Base-by-base conservation (phyloP, 2,113 vertebrate genomes). In the Microtus richardsoni region DNA sequence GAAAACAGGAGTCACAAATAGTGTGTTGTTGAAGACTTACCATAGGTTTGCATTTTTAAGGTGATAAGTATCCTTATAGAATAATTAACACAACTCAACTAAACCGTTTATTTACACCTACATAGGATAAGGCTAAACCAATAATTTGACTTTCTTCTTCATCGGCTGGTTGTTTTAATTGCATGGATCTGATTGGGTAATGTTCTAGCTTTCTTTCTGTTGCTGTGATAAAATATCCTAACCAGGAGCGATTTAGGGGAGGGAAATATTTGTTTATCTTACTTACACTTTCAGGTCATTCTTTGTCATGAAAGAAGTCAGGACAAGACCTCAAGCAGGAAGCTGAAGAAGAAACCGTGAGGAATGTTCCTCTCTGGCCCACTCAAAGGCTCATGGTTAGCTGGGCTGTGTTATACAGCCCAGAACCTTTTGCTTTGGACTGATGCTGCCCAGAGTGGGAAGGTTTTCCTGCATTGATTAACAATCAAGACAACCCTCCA, bases 31-130 rank as follows among this genome's bases (percentile, higher is more conserved):
- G 44, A 73, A 33, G 64, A 44, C 41, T 93, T 47, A 26, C 21
- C 44, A 84, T 8, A 87, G 4, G 33, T 79, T 77, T 95, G 28
- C 44, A 78, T 91, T 79, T 95, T 89, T 80, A 87, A 91, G 71
- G 79, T 44, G 49, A 2, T 13, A 89, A 84, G 62, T 44, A 33
- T 2, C 3, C 87, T 75, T 78, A 77, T 36, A 85, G 60, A 82
- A 73, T 14, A 85, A 95, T 89, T 47, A 84, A 87, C 73, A 54
- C 64, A 78, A 95, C 36, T 89, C n/a, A 16, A 47, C 5, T 74
- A 17, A 70, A 22, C 36, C 39, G 68, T 88, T 70, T 83, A 83
- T 89, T 83, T 62, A 91, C 62, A 78, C 71, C 74, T 28, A 17
- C 52, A 73, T 47, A 36, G 60, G 16, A 78, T 75, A 44, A 73